phyloP scores from a whole-genome alignment of 2,113 vertebrate genomes.

The Sorex fumeus region DNA sequence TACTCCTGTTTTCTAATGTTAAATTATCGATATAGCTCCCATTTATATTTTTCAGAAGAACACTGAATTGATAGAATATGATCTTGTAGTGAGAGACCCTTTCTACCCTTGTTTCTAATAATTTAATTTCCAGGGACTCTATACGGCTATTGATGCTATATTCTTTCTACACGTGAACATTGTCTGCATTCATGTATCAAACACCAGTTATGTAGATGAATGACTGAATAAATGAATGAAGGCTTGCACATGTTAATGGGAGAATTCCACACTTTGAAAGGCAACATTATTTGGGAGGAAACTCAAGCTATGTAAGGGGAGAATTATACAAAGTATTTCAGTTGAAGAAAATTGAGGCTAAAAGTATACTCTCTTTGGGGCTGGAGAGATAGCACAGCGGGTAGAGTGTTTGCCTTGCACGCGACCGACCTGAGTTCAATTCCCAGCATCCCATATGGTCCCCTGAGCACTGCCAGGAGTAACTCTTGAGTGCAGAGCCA shows the following conservation, averaged over 20 bases:
- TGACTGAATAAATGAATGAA: neutral
- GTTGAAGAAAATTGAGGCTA: neutral
- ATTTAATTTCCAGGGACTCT: rapidly evolving
- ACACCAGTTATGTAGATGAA: neutral
- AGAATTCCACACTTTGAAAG: neutral
- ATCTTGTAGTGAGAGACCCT: neutral
- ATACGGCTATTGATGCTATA: neutral
- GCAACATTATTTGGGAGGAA: neutral
- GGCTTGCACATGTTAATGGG: neutral
- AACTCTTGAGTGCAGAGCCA: too few species aligned
- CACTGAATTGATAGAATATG: too few species aligned
- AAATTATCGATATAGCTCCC: too few species aligned
- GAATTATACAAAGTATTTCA: neutral
- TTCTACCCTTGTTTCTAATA: neutral
- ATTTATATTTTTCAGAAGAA: neutral
- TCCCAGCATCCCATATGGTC: too few species aligned
- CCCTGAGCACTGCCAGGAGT: too few species aligned
- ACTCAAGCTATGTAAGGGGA: neutral
- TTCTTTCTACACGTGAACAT: neutral
- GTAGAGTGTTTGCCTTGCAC: too few species aligned
- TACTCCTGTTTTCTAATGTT: neutral
- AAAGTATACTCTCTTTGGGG: neutral
- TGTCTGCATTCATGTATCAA: neutral
- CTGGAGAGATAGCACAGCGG: too few species aligned
- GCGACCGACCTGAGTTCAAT: too few species aligned